Base-by-base conservation (phyloP, 2,797 vertebrate species). In the Sebastes diaconus region DNA sequence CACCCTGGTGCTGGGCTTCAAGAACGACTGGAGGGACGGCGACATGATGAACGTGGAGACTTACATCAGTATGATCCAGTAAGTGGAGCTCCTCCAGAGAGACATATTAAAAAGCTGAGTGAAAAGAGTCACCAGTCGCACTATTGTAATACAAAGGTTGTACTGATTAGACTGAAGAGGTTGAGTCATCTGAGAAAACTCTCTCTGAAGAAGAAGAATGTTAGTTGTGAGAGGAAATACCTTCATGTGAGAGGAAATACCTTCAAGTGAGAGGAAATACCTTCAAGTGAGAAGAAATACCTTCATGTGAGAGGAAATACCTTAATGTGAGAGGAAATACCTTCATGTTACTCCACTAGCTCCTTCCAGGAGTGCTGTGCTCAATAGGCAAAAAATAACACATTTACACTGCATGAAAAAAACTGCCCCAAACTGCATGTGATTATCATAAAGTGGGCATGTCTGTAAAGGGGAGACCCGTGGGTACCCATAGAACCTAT, bases 11-110 rank as follows among this genome's bases (percentile, higher is more conserved):
- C 88, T 99, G 73, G 98, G 98, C 91, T 99, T 98, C 95, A 99
- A 99, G 92, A 99, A 98, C 61, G 97, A 99, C 90, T 99, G 98
- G 98, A 91, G 95, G 63, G 95, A 97, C 60, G 90, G 95, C 20
- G 98, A 99, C 90, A 98, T 98, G 97, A 98, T 97, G 90, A 98
- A 99, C 20, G 97, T 99, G 73, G 98, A 99, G 91, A 98, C 95
- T 2, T 99, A 99, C 90, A 97, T 99, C 89, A 98, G 97, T 79
- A 95, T 99, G 93, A 97, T 99, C 84, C 98, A 99, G 98, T 99
- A 94, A 97, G 98, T 97, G 14, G 5, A 90, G n/a, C 32, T 60
- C 8, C 30, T 55, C 63, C 3, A 11, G 8, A 42, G 25, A 61
- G 42, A 60, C 0, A 0, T 8, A 52, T 20, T 52, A 52, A 46